phyloP scores from a whole-genome alignment of 2,888 invertebrate genomes.

The Azorinus chamasolen region DNA sequence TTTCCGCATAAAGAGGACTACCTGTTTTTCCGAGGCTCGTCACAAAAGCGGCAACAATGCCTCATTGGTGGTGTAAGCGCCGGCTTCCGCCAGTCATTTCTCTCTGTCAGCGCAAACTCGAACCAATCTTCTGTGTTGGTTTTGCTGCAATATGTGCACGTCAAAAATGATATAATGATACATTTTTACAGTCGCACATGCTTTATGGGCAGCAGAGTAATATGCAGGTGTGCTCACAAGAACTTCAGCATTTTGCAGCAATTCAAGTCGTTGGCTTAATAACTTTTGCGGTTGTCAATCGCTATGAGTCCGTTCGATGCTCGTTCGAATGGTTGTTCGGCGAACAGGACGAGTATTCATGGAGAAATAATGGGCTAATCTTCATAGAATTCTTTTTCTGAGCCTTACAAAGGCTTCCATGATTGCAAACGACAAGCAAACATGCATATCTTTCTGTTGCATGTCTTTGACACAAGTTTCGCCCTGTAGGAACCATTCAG shows the following conservation, averaged over 20 bases:
- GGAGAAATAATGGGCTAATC: constrained; percentile 55
- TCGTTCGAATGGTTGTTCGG: constrained; percentile 30
- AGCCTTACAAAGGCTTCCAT: constrained; percentile 54
- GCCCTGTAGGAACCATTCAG: constrained; percentile 41
- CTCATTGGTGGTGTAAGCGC: constrained; percentile 21
- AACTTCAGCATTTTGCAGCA: constrained; percentile 33
- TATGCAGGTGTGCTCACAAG: constrained; percentile 56
- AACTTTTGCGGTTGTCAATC: constrained; percentile 28
- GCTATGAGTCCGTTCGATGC: constrained; percentile 37
- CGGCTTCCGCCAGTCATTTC: constrained; percentile 31
- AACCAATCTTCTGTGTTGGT: constrained; percentile 29
- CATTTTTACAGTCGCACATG: constrained; percentile 22
- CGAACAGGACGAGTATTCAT: constrained; percentile 45
- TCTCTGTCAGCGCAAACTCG: constrained; percentile 20
- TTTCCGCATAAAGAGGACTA: constrained; percentile 19
- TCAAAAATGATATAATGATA: constrained; percentile 53
- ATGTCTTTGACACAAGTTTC: constrained; percentile 60
- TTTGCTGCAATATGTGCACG: constrained; percentile 51
- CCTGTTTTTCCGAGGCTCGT: constrained; percentile 21
- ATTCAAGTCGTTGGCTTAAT: constrained; percentile 25
- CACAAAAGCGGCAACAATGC: constrained; percentile 27
- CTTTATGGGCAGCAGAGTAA: constrained; percentile 32
- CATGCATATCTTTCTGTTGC: constrained; percentile 59
- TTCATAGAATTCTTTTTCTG: constrained; percentile 48
- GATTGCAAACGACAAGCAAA: constrained; percentile 61